Base-by-base conservation (phyloP, 2,113 vertebrate species). In the Caranx ignobilis region DNA sequence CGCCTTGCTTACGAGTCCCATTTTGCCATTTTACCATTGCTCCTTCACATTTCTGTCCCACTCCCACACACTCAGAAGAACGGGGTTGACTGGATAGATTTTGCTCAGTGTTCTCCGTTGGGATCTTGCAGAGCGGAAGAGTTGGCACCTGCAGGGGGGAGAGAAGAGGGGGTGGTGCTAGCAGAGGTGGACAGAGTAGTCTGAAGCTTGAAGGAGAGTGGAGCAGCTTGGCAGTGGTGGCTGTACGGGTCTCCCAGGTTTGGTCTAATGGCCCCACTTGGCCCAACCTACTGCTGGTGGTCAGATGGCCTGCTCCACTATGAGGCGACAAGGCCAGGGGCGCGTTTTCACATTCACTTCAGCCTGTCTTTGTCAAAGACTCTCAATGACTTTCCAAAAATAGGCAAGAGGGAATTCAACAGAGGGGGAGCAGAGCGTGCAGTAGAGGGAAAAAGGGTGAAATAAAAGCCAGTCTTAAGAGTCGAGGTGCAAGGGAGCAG, bases 331-430 rank as follows among this genome's bases (percentile, higher is more conserved):
- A 87, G 87, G 91, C 89, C 84, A 89, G 84, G 79, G 89, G 91
- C 86, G 84, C 69, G 83, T 82, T 92, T 94, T 91, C 81, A 87
- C 87, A 90, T 91, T 94, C 91, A 93, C 91, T 91, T 93, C 91
- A 88, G 70, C 85, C 81, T 74, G 90, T 91, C 91, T 95, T 95
- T 95, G 93, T 90, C 90, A 94, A 95, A 95, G 91, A 93, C 91
- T 92, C 85, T 88, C 90, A 91, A 92, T 92, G 93, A 94, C 93
- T 92, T 90, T 91, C 88, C 89, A 82, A 87, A 93, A 87, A 88
- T 85, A 91, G 87, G 59, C 87, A 89, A 88, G 75, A 75, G 90
- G 86, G 90, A 92, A 92, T 90, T 90, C 39, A 83, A 87, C 70
- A 80, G 62, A 71, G 60, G 64, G 82, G 84, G 82, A 79, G 78